Evolutionary conservation across 2,113 vertebrate genomes (phyloP).

Genomic region (Dromaius novaehollandiae): DNA sequence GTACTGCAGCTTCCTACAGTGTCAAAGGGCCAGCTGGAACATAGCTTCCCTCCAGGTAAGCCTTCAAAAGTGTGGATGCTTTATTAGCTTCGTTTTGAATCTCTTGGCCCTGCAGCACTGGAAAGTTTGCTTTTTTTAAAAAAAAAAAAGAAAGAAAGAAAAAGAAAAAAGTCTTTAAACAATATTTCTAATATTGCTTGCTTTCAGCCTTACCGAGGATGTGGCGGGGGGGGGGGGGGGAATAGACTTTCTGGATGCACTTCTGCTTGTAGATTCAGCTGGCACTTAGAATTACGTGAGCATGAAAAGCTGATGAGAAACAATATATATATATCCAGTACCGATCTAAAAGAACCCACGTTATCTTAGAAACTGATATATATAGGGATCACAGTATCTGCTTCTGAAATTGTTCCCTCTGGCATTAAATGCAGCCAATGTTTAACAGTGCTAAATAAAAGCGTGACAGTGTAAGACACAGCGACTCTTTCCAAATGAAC

Average conservation of each 20-base stretch:
- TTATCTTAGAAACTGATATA: constrained; percentile 46
- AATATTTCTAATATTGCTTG: not conserved
- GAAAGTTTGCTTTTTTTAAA: not conserved
- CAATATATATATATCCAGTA: not conserved
- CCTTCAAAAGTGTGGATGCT: not conserved
- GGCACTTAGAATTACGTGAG: not conserved
- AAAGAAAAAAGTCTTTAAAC: not conserved
- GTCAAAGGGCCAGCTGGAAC: not conserved
- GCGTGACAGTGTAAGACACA: constrained; percentile 1
- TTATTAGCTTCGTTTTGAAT: not conserved
- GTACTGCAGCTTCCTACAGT: not conserved
- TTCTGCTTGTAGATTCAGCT: constrained; percentile 7
- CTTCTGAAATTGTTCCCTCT: constrained; percentile 19
- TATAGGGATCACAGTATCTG: constrained; percentile 26
- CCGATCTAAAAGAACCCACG: not conserved
- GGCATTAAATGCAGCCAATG: not conserved
- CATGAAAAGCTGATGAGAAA: constrained; percentile 24
- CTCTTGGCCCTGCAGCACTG: not conserved
- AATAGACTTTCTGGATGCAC: not conserved
- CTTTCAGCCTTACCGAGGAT: not conserved
- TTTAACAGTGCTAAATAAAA: constrained; percentile 31
- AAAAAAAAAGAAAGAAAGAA: not conserved
- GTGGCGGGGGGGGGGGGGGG: too few relatives aligned
- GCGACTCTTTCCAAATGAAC: constrained; percentile 9
- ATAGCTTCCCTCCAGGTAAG: not conserved